Conservation (phyloP, 2,888 invertebrate species). For the Zeuzera pyrina region DNA sequence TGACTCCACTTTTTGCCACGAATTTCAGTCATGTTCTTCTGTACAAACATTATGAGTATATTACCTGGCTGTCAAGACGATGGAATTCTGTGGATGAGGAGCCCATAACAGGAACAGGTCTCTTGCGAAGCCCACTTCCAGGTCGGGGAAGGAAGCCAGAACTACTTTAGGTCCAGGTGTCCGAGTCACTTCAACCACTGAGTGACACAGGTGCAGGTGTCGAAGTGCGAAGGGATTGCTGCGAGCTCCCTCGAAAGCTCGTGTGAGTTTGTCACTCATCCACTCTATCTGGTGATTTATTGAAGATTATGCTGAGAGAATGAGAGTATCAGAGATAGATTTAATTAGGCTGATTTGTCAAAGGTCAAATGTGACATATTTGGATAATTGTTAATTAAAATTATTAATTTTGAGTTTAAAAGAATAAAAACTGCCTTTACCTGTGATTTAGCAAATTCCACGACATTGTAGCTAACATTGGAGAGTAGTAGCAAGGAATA, state of each 20-base stretch:
- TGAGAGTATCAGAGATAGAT: too few species aligned
- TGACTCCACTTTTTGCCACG: neutral
- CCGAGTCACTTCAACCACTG: conserved; percentile 84
- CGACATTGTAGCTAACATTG: conserved; percentile 98
- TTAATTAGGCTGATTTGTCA: too few species aligned
- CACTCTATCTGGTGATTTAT: conserved; percentile 99
- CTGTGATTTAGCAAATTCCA: conserved; percentile 98
- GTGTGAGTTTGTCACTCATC: conserved; percentile 99
- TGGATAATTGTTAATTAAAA: too few species aligned
- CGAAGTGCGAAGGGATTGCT: conserved; percentile 97
- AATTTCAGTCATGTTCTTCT: neutral
- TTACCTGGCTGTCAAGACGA: conserved; percentile 91
- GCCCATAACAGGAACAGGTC: conserved; percentile 97
- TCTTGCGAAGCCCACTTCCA: conserved; percentile 95
- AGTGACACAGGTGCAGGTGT: conserved; percentile 95
- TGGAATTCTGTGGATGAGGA: conserved; percentile 90
- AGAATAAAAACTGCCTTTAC: too few species aligned
- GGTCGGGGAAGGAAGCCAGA: conserved; percentile 93
- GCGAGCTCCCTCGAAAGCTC: conserved; percentile 90
- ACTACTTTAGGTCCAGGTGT: conserved; percentile 89
- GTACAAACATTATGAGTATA: neutral
- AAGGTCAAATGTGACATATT: too few species aligned
- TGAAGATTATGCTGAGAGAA: too few species aligned
- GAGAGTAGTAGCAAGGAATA: conserved; percentile 95
- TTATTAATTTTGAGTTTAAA: too few species aligned